Base-by-base conservation (phyloP, 1,140 invertebrate genomes). In the Augochlora pura region DNA sequence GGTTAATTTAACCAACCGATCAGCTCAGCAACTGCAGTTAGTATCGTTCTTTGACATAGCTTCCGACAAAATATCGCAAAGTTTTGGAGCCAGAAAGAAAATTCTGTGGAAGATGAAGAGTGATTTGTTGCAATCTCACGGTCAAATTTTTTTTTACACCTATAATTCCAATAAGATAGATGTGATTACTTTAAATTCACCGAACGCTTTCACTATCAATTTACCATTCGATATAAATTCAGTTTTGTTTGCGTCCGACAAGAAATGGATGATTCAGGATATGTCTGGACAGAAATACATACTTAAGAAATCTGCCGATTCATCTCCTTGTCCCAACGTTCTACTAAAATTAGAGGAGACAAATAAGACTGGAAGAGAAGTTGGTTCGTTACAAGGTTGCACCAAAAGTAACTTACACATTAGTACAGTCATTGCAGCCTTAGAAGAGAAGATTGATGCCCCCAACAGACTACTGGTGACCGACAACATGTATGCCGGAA, bases 381-480 rank as follows among this genome's bases (percentile, higher is more conserved):
- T 88, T 25, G 91, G 89, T 14, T 67, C 65, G 0, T 83, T 93
- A n/a, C n/a, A 85, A 8, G 71, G 49, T 27, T 81, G 85, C 68
- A 72, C 80, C 21, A 82, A 66, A 21, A 59, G 49, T 0, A 86
- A 71, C 59, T 52, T 92, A 18, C 46, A 59, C 3, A 75, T 72
- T 49, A 39, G 75, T 4, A 60, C 83, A 18, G 74, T 93, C 14
- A 90, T 88, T 42, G 75, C 84, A 62, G 86, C 85, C 54, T 65
- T 93, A 42, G 46, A 88, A 4, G 88, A 94, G 70, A 91, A 93
- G 60, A 93, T 94, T 14, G 87, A 90, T 52, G 89, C 91, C 32
- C 93, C 94, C 0, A 95, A 94, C 79, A 89, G 94, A 85, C 49
- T 95, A 9, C 59, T 94, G 9, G 86, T 90, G 1, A 91, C 91